These are phyloP conservation scores for Tiaroga cobitis DNA, from an alignment of 2,797 vertebrate genomes.

Conservation along the genomic window DNA sequence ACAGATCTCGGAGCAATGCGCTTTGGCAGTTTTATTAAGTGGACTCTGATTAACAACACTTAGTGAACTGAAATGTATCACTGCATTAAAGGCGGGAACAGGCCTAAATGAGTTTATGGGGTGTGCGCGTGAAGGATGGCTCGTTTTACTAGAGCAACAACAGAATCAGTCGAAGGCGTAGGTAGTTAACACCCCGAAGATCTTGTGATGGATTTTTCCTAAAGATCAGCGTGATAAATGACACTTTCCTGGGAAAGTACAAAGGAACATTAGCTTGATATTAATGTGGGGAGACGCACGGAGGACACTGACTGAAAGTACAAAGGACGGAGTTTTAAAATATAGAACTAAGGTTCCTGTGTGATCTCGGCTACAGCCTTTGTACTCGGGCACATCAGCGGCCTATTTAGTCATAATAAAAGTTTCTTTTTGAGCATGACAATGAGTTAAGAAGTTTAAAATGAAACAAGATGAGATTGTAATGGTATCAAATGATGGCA, in stretches of 20 bases:
- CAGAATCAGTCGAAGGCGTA: constrained; percentile 20
- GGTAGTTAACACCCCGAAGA: constrained; percentile 43
- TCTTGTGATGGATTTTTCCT: constrained; percentile 42
- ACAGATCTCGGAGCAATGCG: constrained; percentile 14
- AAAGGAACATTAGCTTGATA: constrained; percentile 49
- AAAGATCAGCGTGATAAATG: constrained; percentile 47
- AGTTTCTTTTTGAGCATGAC: constrained; percentile 24
- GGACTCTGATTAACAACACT: constrained; percentile 38
- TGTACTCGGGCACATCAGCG: constrained; percentile 17
- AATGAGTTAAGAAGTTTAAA: constrained; percentile 29
- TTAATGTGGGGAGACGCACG: constrained; percentile 31
- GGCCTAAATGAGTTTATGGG: constrained; percentile 41
- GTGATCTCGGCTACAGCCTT: constrained; percentile 1
- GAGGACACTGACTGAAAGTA: constrained; percentile 44
- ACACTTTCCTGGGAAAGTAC: constrained; percentile 29
- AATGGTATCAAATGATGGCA: constrained; percentile 14
- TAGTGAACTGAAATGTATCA: constrained; percentile 28
- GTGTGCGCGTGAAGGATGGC: constrained; percentile 5
- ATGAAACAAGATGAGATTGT: constrained; percentile 7
- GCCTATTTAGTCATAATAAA: constrained; percentile 32
- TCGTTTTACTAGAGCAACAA: constrained; percentile 40
- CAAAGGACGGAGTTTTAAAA: constrained; percentile 31
- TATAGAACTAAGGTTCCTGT: constrained; percentile 23
- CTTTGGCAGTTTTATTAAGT: constrained; percentile 49
- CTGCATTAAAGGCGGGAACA: constrained; percentile 36